These are phyloP conservation scores for Drosophila kurseongensis DNA, from an alignment of 1,140 invertebrate genomes.

Conservation along the genomic window DNA sequence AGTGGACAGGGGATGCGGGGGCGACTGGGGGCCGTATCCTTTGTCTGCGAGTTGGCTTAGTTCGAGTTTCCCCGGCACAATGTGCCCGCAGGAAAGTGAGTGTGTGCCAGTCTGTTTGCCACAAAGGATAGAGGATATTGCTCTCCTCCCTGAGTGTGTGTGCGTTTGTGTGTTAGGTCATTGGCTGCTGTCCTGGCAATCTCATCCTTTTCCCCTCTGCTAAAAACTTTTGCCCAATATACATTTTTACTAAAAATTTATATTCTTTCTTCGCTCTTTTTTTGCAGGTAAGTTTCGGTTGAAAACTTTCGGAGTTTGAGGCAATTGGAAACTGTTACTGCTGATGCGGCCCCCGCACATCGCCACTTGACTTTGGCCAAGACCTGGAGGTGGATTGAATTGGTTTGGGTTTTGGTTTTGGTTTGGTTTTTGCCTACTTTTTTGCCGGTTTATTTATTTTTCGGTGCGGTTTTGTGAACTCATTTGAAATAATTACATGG, in stretches of 20 bases:
- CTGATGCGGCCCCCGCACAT: constrained; percentile 37
- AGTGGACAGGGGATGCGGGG: constrained; percentile 30
- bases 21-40: constrained; percentile 29
- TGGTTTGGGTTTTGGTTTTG: constrained; percentile 22
- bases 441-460: constrained; percentile 18
- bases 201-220: constrained; percentile 3
- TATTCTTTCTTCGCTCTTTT: constrained; percentile 20
- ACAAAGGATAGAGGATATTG: constrained; percentile 58
- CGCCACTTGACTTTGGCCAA: constrained; percentile 40
- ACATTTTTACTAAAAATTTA: constrained; percentile 49
- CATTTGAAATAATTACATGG: constrained; percentile 73
- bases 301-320: constrained; percentile 47
- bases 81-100: constrained; percentile 72
- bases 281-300: constrained; percentile 65
- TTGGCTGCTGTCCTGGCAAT: constrained; percentile 42
- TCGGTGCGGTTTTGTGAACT: constrained; percentile 63
- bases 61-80: constrained; percentile 36
- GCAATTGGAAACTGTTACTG: constrained; percentile 39
- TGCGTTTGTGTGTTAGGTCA: constrained; percentile 49
- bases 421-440: constrained; percentile 5
- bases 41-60: constrained; percentile 56
- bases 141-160: constrained; percentile 21
- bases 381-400: constrained; percentile 44
- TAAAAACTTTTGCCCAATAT: constrained; percentile 55
- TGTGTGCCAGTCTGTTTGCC: constrained; percentile 43